A percentile compares a stretch with the other conserved stretches of the same genome.
phyloP scores from a whole-genome alignment of 2,797 vertebrate genomes.

The Pseudochromis fuscus region DNA sequence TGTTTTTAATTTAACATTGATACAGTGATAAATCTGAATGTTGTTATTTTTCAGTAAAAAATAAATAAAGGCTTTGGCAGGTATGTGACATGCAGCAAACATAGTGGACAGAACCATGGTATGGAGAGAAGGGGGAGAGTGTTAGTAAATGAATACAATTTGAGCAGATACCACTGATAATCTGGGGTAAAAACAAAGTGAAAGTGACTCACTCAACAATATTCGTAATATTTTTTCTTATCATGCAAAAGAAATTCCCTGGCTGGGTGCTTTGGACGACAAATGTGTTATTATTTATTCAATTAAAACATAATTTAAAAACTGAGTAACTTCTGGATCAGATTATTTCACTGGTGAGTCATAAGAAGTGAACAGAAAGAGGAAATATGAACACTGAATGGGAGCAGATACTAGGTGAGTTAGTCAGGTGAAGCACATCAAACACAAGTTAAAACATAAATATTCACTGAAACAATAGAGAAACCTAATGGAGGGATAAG shows the following conservation, averaged over 20 bases:
- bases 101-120: constrained; percentile 18
- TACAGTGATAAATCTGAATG: constrained; percentile 49
- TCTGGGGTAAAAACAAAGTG: constrained; percentile 55
- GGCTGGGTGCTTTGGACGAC: neutral
- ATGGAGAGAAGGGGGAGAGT: neutral
- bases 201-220: constrained; percentile 27
- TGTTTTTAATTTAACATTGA: no score
- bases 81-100: constrained; percentile 26
- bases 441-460: constrained; percentile 66
- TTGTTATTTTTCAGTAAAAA: constrained; percentile 45
- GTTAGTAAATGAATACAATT: constrained; percentile 5
- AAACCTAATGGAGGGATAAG: constrained; percentile 35
- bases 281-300: neutral
- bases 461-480: constrained; percentile 55
- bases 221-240: neutral
- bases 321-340: neutral
- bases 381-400: constrained; percentile 34
- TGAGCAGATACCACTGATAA: constrained; percentile 38
- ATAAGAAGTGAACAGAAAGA: constrained; percentile 15
- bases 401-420: constrained; percentile 4
- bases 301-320: neutral
- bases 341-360: constrained; percentile 6
- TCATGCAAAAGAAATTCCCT: neutral
- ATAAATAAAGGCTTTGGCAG: constrained; percentile 73
- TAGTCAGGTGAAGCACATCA: neutral